Evolutionary conservation across 1,140 invertebrate species (phyloP).

Genomic region (Brachionus angularis): DNA sequence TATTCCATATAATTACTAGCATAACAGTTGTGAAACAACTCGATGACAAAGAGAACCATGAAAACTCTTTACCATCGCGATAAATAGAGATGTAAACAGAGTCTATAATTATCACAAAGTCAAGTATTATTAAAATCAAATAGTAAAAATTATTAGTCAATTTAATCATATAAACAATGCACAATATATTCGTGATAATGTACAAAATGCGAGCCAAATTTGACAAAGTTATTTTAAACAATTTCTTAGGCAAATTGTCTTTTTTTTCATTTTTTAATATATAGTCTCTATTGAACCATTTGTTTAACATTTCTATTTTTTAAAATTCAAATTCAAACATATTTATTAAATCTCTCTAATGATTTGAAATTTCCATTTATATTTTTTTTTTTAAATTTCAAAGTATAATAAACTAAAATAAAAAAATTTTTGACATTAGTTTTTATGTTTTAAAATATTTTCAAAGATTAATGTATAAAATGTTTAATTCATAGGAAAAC

Average conservation of each 20-base stretch:
- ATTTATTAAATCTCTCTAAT: too few species aligned
- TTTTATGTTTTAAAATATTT: too few species aligned
- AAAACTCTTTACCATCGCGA: constrained; percentile 24
- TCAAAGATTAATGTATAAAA: too few species aligned
- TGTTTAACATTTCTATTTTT: neutral
- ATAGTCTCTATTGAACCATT: neutral
- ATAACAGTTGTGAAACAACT: constrained; percentile 8
- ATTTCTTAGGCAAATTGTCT: neutral
- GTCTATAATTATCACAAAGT: neutral
- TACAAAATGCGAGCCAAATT: neutral
- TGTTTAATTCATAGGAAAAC: too few species aligned
- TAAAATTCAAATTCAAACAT: too few species aligned
- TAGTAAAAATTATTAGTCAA: neutral
- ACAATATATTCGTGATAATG: neutral
- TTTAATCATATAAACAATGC: constrained; percentile 1
- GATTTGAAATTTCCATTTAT: too few species aligned
- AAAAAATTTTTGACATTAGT: too few species aligned
- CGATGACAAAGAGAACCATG: constrained; percentile 21
- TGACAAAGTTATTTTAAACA: neutral
- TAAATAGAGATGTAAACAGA: neutral
- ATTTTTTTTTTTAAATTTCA: too few species aligned
- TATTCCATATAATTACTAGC: neutral
- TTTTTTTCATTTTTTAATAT: neutral
- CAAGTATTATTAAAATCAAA: constrained; percentile 9
- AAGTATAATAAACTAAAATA: too few species aligned